A percentile compares a stretch with the other conserved stretches of the same genome.
Conservation (phyloP, 2,797 vertebrate genomes). For the Eurystomus glaucurus region DNA sequence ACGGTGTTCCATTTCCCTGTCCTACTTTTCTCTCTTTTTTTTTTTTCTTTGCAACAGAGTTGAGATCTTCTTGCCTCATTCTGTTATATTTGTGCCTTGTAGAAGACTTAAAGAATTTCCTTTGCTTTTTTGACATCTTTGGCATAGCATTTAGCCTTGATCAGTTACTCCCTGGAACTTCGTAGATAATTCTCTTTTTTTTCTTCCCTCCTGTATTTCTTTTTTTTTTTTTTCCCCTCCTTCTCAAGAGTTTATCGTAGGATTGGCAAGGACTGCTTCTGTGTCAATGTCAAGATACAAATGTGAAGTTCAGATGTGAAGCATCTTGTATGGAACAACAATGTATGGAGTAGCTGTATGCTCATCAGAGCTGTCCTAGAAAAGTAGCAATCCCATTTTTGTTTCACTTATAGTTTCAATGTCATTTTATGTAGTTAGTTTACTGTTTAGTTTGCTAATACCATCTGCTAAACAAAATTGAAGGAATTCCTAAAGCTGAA, state of each 20-base stretch:
- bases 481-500: neutral
- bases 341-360: neutral
- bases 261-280: neutral
- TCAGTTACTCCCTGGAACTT: neutral
- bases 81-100: neutral
- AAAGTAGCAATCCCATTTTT: neutral
- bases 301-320: neutral
- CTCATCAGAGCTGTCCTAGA: neutral
- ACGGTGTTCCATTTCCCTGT: neutral
- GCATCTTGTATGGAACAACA: neutral
- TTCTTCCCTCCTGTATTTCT: neutral
- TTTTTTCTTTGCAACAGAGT: neutral
- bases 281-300: accelerated
- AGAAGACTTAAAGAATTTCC: neutral
- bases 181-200: neutral
- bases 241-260: neutral
- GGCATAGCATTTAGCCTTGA: neutral
- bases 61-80: neutral
- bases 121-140: neutral
- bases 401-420: neutral
- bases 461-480: neutral
- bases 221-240: neutral
- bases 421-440: neutral
- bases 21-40: neutral
- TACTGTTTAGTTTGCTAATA: neutral